Evolutionary conservation across 2,888 invertebrate species (phyloP).

Genomic region (Netelia melanura): DNA sequence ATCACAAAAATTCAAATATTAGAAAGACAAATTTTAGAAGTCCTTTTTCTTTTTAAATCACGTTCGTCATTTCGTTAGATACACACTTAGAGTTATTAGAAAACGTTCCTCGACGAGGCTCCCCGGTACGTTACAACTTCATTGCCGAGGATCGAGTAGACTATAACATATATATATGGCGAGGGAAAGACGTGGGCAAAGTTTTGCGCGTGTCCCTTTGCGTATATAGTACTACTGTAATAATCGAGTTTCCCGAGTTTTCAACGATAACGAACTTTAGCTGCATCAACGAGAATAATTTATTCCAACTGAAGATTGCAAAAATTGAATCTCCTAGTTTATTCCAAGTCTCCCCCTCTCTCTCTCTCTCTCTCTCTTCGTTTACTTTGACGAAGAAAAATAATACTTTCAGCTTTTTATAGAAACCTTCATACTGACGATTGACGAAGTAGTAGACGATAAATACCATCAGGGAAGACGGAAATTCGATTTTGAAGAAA

Average conservation of each 20-base stretch:
- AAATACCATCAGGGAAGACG: not conserved
- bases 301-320: constrained; percentile 32
- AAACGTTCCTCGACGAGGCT: not conserved
- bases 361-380: not conserved
- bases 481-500: not conserved
- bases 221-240: not conserved
- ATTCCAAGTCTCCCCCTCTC: not conserved
- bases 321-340: constrained; percentile 47
- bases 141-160: not conserved
- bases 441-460: not conserved
- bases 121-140: not conserved
- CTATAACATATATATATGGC: not conserved
- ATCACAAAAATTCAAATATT: not conserved
- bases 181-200: not conserved
- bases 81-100: not conserved
- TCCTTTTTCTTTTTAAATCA: not conserved
- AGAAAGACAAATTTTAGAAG: not conserved
- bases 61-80: not conserved
- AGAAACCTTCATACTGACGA: not conserved
- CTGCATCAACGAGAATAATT: constrained; percentile 47
- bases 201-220: not conserved
- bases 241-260: constrained; percentile 12
- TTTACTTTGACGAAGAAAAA: not conserved
- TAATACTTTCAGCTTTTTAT: not conserved
- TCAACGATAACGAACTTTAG: constrained; percentile 34